A percentile compares a stretch with the other conserved stretches of the same genome.
These are phyloP conservation scores for Microtus richardsoni DNA, from an alignment of 2,113 vertebrate species.

Conservation along the genomic window DNA sequence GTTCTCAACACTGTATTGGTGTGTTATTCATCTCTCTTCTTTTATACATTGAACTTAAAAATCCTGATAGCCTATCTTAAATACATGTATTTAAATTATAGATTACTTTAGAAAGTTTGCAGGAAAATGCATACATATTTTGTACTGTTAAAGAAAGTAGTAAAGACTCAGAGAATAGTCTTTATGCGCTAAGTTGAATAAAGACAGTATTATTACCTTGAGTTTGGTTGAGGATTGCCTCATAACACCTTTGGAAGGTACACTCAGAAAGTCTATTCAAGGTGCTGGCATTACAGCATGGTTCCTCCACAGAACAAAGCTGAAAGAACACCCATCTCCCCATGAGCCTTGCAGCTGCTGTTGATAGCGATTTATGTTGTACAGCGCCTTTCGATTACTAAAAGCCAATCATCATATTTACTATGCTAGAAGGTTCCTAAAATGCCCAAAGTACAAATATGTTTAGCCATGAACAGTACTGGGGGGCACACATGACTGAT, in stretches of 20 bases:
- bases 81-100: not conserved
- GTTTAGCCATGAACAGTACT: not conserved
- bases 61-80: not conserved
- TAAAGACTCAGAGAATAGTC: not conserved
- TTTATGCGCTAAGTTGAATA: not conserved
- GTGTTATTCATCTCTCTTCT: not conserved
- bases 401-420: slow-evolving; percentile 19
- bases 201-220: slow-evolving; percentile 12
- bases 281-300: not conserved
- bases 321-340: not conserved
- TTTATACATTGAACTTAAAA: slow-evolving; percentile 21
- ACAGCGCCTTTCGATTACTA: slow-evolving; percentile 47
- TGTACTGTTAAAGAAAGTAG: slow-evolving; percentile 26
- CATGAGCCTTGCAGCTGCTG: not conserved
- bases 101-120: slow-evolving; percentile 31
- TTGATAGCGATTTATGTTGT: slow-evolving; percentile 41
- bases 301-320: not conserved
- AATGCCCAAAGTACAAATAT: slow-evolving; percentile 20
- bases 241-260: not conserved
- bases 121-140: not conserved
- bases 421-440: not conserved
- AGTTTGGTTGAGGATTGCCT: not conserved
- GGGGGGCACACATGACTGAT: not conserved
- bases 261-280: not conserved
- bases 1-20: not conserved